Base-by-base conservation (phyloP, 2,797 vertebrate species). In the Myotis vivesi region DNA sequence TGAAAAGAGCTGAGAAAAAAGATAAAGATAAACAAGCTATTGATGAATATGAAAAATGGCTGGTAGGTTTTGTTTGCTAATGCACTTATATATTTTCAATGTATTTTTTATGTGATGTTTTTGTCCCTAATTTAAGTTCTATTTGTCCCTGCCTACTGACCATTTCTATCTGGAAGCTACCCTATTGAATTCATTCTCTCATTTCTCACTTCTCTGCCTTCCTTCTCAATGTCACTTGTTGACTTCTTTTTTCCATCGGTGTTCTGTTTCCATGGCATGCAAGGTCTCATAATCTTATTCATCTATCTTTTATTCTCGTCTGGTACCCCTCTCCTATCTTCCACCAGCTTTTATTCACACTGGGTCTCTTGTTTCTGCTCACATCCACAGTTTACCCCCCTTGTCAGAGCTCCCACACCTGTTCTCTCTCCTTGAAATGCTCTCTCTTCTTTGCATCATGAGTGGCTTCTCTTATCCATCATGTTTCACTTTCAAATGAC, bases 41-140 rank as follows among this genome's bases (percentile, higher is more conserved):
- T 82, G 98, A 99, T 89, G 98, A 98, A 95, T 99, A 99, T 96
- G 99, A 99, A 93, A 98, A 97, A 90, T 99, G 99, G 99, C 98
- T 99, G 99, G 99, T 99, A 98, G 97, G 98, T 98, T n/a, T 68
- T 22, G 1, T 15, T 51, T 71, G 51, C 51, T 64, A 38, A 59
- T 41, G 0, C 1, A 41, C n/a, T 85, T 89, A 13, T 44, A 44
- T n/a, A 9, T 59, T 86, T 38, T 69, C n/a, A 19, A 33, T 38
- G 64, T 10, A 12, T 30, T 66, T 72, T 57, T 33, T 38, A n/a
- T 23, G 20, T 66, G 53, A 49, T 44, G 77, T 59, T 91, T 79
- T 79, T 91, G 41, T 71, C 20, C 7, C 36, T 64, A 17, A 41
- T 38, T 81, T 22, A 19, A 17, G 8, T 44, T 36, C 76, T 36